Base-by-base conservation (phyloP, 1,140 invertebrate genomes). In the Trypoxylus dichotomus region DNA sequence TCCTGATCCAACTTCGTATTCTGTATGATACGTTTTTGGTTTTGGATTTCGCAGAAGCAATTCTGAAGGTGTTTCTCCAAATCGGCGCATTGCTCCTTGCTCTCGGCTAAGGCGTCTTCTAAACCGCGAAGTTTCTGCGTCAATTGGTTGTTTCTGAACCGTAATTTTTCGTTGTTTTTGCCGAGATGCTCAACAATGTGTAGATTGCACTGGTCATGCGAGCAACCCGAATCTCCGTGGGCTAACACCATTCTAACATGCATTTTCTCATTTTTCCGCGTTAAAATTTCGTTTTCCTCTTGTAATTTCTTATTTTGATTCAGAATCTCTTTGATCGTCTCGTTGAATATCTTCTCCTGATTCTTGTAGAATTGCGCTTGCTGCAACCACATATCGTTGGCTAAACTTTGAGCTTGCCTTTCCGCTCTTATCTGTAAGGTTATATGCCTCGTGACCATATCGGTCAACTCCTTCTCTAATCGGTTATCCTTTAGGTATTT, bases 251-350 rank as follows among this genome's bases (percentile, higher is more conserved):
- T 37, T 73, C 27, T 73, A 5, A 32, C 19, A 25, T 47, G 54
- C 5, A 76, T 25, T 37, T 77, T 79, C 41, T 81, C 80, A 54
- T 80, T 76, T 73, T 78, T 80, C 27, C 79, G 76, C 41, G 74
- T 79, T 42, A 83, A 58, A 21, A 25, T 63, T 60, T 81, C 80
- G 27, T 81, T 78, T 75, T 80, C 81, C 10, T 80, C 76, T 78
- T 82, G 81, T 19, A 83, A 77, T 43, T 80, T 75, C 60, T 80
- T 78, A 37, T 83, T 83, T 76, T 82, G 80, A 41, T 79, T 81
- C 3, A 83, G 75, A 41, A 83, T 29, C 11, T 60, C 74, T 27
- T 78, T 79, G 75, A 83, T 37, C 3, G 76, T 79, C 29, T 80
- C 78, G 21, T 81, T 78, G 1, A 83, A 60, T 42, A 75, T 75